phyloP scores from a whole-genome alignment of 2,888 invertebrate species.

The Caenorhabditis sp. region DNA sequence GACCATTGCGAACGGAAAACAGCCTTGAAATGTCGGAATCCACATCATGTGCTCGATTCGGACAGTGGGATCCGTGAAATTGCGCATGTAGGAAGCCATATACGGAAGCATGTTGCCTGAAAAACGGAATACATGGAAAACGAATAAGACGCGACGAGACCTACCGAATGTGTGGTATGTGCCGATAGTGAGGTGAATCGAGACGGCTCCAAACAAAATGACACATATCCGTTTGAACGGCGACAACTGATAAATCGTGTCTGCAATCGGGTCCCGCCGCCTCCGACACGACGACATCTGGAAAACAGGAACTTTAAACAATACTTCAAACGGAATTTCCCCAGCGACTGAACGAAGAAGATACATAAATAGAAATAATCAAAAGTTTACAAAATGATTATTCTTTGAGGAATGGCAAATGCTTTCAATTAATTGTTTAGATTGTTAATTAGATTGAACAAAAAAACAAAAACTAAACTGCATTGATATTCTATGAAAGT shows the following conservation, averaged over 20 bases:
- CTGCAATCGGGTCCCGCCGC: constrained; percentile 65
- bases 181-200: constrained; percentile 82
- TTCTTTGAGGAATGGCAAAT: no score
- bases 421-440: no score
- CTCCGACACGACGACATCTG: constrained; percentile 43
- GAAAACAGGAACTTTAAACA: no score
- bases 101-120: constrained; percentile 82
- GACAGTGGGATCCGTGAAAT: constrained; percentile 78
- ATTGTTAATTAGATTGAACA: no score
- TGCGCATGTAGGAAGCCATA: constrained; percentile 82
- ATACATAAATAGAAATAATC: no score
- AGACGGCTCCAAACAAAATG: constrained; percentile 80
- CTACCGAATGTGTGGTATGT: constrained; percentile 82
- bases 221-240: constrained; percentile 71
- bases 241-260: constrained; percentile 64
- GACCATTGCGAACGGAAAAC: constrained; percentile 83
- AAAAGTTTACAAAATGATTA: not conserved
- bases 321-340: no score
- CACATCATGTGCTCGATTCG: constrained; percentile 80
- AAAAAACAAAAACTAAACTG: no score
- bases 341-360: no score
- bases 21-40: constrained; percentile 82
- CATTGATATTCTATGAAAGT: no score
- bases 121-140: not conserved
- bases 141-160: not conserved